Percentiles rank a stretch among this genome's conserved stretches.
These are phyloP conservation scores for Bufotes viridis DNA, from an alignment of 2,797 vertebrate species.

Conservation along the genomic window DNA sequence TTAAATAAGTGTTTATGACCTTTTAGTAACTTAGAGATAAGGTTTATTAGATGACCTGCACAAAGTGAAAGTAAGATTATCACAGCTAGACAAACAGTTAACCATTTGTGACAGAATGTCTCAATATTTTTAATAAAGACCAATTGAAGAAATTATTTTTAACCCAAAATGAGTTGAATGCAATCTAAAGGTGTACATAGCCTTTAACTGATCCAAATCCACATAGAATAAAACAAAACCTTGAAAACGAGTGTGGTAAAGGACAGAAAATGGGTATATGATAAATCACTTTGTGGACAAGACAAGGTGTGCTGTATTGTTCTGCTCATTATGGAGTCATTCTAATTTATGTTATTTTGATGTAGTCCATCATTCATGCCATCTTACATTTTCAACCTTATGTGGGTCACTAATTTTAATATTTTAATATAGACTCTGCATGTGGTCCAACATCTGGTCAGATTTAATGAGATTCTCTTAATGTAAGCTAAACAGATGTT, in stretches of 20 bases:
- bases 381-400: neutral
- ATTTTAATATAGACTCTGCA: neutral
- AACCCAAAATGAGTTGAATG: no score
- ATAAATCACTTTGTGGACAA: neutral
- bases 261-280: neutral
- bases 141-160: no score
- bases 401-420: neutral
- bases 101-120: no score
- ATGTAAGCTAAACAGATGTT: constrained; percentile 22
- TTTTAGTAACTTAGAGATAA: no score
- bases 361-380: neutral
- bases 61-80: no score
- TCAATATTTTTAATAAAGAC: no score
- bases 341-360: neutral
- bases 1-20: no score
- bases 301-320: neutral
- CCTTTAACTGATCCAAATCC: no score
- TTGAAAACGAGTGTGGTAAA: neutral
- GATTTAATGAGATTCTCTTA: constrained; percentile 1
- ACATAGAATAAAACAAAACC: neutral
- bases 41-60: no score
- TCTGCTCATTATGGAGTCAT: neutral
- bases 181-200: no score
- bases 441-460: constrained; percentile 5
- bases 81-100: no score